Conservation (phyloP, 2,888 invertebrate species). For the Spodoptera littoralis region DNA sequence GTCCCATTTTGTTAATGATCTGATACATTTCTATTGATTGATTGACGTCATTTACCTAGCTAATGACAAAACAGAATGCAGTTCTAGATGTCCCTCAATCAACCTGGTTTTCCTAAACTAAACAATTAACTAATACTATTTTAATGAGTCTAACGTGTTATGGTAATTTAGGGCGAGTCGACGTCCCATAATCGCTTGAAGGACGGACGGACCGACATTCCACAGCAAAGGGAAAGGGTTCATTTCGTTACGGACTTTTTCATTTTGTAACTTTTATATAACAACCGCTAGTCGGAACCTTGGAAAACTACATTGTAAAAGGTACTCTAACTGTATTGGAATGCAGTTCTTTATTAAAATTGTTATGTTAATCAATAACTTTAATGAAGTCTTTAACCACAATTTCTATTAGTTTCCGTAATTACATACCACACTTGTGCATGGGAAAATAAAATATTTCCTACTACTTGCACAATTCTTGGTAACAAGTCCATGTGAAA, state of each 20-base stretch:
- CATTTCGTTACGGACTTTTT: constrained; percentile 44
- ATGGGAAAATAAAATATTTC: constrained; percentile 36
- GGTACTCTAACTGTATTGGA: constrained; percentile 9
- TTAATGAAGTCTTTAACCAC: background rate
- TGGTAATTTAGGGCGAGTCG: constrained; percentile 79
- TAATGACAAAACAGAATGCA: constrained; percentile 47
- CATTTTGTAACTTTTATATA: constrained; percentile 35
- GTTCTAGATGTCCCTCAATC: constrained; percentile 39
- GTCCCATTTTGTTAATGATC: constrained; percentile 30
- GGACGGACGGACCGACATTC: constrained; percentile 73
- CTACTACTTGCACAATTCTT: constrained; percentile 62
- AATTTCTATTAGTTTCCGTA: background rate
- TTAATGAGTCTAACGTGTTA: constrained; percentile 74
- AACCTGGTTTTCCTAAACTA: constrained; percentile 52
- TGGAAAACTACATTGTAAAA: constrained; percentile 12
- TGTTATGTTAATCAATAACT: background rate
- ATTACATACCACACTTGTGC: background rate
- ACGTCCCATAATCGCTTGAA: constrained; percentile 81
- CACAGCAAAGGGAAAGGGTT: constrained; percentile 55
- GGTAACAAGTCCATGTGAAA: constrained; percentile 78
- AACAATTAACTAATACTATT: constrained; percentile 77
- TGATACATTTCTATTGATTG: constrained; percentile 39
- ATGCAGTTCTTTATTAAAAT: constrained; percentile 7
- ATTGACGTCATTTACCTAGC: constrained; percentile 25
- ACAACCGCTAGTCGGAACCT: constrained; percentile 7